Base-by-base conservation (phyloP, 30 jellyfish, hydroid and myxozoan genomes). In the Turritopsis rubra region DNA sequence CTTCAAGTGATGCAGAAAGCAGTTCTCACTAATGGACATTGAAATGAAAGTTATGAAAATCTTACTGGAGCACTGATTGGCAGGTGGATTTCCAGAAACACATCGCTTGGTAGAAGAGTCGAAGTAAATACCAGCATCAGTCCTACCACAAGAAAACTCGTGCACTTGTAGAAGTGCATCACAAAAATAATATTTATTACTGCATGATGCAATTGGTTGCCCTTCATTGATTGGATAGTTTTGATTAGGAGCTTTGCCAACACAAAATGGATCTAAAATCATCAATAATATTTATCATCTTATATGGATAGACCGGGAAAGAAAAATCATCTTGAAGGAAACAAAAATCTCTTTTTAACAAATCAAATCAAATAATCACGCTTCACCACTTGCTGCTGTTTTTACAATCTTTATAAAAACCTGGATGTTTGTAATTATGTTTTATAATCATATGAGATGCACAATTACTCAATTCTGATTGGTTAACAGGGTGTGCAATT, bases 201-300 rank as follows among this genome's bases (percentile, higher is more conserved):
- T 68, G 77, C 82, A 74, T 24, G 82, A 74, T 23, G 54, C 72
- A 13, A 17, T 74, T 74, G 82, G 26, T 24, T n/a, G 65, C 13
- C 82, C 82, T n/a, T 74, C 54, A 29, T 74, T 24, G 16, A 74
- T 74, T 26, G 82, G 24, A 24, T 74, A 74, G 21, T 74, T 29
- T 74, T 0, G 77, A 68, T 68, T 29, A 74, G 82, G 65, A 30
- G 82, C n/a, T 24, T 74, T 74, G 28, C 82, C 82, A 74, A 23
- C 65, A 74, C 82, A 74, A 52, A 74, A 74, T 22, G 82, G 82
- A 74, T 74, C 82, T 74, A 24, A 0, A 74, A 74, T 30, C 9
- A 23, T 1, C 17, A n/a, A 54, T 21, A 54, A 54, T 54, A 18
- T 16, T 54, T 18, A 54, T 54, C 21, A n/a, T 16, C 18, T 16